These are phyloP conservation scores for Leucosticte australis DNA, from an alignment of 2,113 vertebrate genomes.

Conservation along the genomic window DNA sequence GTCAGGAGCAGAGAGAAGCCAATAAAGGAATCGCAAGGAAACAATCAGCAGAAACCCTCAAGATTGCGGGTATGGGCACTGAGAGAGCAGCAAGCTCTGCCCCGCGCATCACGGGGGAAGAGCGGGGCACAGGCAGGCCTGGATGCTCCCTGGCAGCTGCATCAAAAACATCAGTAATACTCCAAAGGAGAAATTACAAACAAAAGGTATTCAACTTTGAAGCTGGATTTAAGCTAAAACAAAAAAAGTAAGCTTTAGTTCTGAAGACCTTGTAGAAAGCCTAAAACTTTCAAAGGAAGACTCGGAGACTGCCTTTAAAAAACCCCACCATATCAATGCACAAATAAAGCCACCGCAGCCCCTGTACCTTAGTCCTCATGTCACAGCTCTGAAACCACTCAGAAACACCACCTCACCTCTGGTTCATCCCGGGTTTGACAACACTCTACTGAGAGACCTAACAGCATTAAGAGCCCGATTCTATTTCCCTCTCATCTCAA, in stretches of 20 bases:
- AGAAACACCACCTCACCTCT: background rate
- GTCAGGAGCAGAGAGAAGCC: rapidly evolving
- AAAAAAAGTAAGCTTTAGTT: background rate
- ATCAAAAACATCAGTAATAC: background rate
- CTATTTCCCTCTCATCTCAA: background rate
- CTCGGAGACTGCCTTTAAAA: background rate
- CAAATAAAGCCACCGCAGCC: background rate
- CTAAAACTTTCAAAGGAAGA: background rate
- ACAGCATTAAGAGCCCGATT: background rate
- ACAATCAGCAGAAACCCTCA: background rate
- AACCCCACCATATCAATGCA: background rate
- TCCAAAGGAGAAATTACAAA: background rate
- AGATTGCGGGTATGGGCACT: too few species aligned
- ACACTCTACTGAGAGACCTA: background rate
- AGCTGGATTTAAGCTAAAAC: background rate
- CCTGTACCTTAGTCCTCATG: background rate
- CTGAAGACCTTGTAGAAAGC: background rate
- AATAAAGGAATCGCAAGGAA: rapidly evolving
- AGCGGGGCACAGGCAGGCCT: background rate
- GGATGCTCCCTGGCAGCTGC: background rate
- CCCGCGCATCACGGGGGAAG: background rate
- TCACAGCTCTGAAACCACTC: background rate
- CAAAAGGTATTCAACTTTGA: background rate
- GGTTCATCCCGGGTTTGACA: background rate
- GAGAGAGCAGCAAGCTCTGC: background rate